These are phyloP conservation scores for Cylas formicarius DNA, from an alignment of 1,140 invertebrate species.

Conservation along the genomic window DNA sequence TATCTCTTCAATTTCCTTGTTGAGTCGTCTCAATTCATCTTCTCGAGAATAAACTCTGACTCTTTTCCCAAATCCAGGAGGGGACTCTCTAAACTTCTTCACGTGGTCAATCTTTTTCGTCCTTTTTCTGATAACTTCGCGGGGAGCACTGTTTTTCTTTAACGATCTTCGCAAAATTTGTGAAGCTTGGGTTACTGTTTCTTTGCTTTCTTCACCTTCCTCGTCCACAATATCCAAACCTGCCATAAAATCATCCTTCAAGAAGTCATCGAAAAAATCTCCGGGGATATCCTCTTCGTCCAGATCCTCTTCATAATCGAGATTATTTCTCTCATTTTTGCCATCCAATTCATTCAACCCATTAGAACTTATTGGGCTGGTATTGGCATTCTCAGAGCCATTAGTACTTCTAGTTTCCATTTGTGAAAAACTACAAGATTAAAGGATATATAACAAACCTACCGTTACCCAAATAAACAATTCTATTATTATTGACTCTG, in stretches of 20 bases:
- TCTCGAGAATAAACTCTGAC: background rate
- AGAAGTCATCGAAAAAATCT: conserved; percentile 38
- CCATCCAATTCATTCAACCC: too few species aligned
- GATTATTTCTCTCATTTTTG: background rate
- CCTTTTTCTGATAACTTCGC: conserved; percentile 1
- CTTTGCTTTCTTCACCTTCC: conserved; percentile 19
- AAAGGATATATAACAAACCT: too few species aligned
- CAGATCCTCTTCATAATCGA: conserved; percentile 6
- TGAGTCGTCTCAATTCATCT: background rate
- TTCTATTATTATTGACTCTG: too few species aligned
- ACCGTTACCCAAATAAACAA: too few species aligned
- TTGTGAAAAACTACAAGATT: too few species aligned
- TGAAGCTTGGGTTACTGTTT: background rate
- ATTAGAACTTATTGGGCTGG: too few species aligned
- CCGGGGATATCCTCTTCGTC: conserved; percentile 32
- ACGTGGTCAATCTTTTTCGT: conserved; percentile 9
- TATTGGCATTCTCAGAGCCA: too few species aligned
- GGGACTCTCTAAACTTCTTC: conserved; percentile 9
- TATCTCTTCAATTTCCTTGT: conserved; percentile 5
- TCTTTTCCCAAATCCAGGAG: background rate
- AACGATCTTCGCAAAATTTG: background rate
- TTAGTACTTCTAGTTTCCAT: too few species aligned
- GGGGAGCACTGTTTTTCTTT: background rate
- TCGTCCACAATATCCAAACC: conserved; percentile 36
- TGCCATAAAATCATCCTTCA: conserved; percentile 37